Conservation (phyloP, 2,888 invertebrate genomes). For the Cenopis cana region DNA sequence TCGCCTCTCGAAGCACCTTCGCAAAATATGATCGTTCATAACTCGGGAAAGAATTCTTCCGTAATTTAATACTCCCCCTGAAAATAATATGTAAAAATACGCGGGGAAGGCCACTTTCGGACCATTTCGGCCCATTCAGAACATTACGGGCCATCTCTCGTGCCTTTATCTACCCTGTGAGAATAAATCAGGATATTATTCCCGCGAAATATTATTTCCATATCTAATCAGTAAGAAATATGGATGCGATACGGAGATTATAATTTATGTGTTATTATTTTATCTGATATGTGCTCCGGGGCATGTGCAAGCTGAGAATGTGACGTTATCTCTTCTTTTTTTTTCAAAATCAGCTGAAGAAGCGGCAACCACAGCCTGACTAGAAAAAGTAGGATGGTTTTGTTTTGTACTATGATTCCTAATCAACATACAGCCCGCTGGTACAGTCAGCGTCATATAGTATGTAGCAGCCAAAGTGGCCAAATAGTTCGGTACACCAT, state of each 20-base stretch:
- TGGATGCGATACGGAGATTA: slow-evolving; percentile 43
- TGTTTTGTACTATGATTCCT: too few relatives aligned
- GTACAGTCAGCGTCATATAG: too few relatives aligned
- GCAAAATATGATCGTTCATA: slow-evolving; percentile 46
- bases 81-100: slow-evolving; percentile 49
- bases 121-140: slow-evolving; percentile 45
- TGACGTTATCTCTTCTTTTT: slow-evolving; percentile 3
- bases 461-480: too few relatives aligned
- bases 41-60: slow-evolving; percentile 42
- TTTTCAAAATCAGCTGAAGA: neutral
- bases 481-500: too few relatives aligned
- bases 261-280: slow-evolving; percentile 39
- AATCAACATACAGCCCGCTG: too few relatives aligned
- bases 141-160: slow-evolving; percentile 47
- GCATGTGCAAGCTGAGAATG: slow-evolving; percentile 8
- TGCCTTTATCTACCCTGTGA: slow-evolving; percentile 46
- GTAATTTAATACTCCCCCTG: slow-evolving; percentile 48
- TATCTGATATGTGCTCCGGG: slow-evolving; percentile 27
- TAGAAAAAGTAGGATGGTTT: neutral
- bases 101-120: slow-evolving; percentile 46
- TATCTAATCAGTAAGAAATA: slow-evolving; percentile 48
- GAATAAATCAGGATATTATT: slow-evolving; percentile 48
- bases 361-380: neutral
- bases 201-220: slow-evolving; percentile 48
- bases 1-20: slow-evolving; percentile 43